Evolutionary conservation across 2,113 vertebrate genomes (phyloP), one percentile per base, ranked within the genome.

Genomic region (Colius striatus): DNA sequence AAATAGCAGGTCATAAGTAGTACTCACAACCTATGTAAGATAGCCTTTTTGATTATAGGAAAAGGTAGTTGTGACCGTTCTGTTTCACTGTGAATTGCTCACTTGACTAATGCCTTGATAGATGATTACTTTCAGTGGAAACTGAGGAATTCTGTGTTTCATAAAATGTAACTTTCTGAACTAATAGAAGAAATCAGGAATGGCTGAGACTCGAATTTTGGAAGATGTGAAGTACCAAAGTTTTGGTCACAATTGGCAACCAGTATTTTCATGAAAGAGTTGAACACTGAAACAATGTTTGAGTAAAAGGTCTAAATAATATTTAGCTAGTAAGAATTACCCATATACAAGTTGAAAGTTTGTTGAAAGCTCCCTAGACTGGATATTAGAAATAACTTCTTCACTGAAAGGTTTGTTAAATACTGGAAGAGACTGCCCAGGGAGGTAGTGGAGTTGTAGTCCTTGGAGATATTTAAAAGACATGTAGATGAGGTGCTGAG

Each of bases 81-180:
- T 38, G 18, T 50, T 93, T 84, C 53, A 65, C 16, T 82, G 9
- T 36, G 45, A 71, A 36, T 61, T 77, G 18, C 29, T 88, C 6
- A 6, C n/a, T 71, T 90, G 18, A 57, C 5, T 63, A 48, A 30
- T 11, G 21, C 1, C 1, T 71, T 63, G 65, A 47, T 74, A 75
- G 75, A 29, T 61, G 2, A 26, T 13, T 48, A 7, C 60, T 85
- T 53, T 73, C 36, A 61, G 0, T 54, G 38, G 55, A 86, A 70
- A 14, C 2, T 50, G 47, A 15, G 5, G 32, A 38, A 62, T 14
- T 54, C n/a, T 50, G 14, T 1, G 1, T 71, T 74, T 51, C 0
- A 0, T 76, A 43, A 76, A 91, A 79, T 21, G 6, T 41, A 58
- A 25, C 50, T 87, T 94, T 72, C 30, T 85, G 58, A 71, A 63